Conservation (phyloP, 1,140 invertebrate genomes). For the Psix sp. region DNA sequence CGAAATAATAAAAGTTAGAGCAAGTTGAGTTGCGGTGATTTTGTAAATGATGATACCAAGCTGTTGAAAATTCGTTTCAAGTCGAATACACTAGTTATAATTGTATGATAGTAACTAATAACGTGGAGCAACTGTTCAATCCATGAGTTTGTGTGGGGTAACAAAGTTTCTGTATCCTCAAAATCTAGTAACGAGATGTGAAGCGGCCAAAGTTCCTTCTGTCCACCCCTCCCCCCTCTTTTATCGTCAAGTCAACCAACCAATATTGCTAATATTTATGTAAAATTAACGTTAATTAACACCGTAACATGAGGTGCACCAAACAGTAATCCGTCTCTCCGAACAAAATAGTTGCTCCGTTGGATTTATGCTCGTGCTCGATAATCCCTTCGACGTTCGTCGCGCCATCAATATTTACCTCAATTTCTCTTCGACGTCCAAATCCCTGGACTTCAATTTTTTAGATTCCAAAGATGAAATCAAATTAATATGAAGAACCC, state of each 20-base stretch:
- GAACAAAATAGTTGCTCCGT: slow-evolving; percentile 9
- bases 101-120: slow-evolving; percentile 59
- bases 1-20: slow-evolving; percentile 50
- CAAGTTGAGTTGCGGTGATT: slow-evolving; percentile 55
- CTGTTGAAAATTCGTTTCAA: slow-evolving; percentile 60
- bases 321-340: slow-evolving; percentile 11
- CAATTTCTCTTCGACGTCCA: not conserved
- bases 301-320: slow-evolving; percentile 12
- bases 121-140: slow-evolving; percentile 58
- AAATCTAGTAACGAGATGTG: slow-evolving; percentile 60
- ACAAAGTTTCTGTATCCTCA: slow-evolving; percentile 57
- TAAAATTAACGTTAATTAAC: slow-evolving; percentile 52
- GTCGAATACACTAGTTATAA: slow-evolving; percentile 59
- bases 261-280: slow-evolving; percentile 44
- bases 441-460: too few relatives aligned
- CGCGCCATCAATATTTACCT: slow-evolving; percentile 3
- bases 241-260: not conserved
- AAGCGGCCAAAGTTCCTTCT: slow-evolving; percentile 32
- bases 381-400: slow-evolving; percentile 12
- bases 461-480: too few relatives aligned
- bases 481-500: too few relatives aligned
- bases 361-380: slow-evolving; percentile 11
- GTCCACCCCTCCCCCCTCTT: not conserved
- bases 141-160: slow-evolving; percentile 53
- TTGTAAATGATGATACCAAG: slow-evolving; percentile 55